These are phyloP conservation scores for Malaclemys terrapin DNA, from an alignment of 2,113 vertebrate species.

Conservation along the genomic window DNA sequence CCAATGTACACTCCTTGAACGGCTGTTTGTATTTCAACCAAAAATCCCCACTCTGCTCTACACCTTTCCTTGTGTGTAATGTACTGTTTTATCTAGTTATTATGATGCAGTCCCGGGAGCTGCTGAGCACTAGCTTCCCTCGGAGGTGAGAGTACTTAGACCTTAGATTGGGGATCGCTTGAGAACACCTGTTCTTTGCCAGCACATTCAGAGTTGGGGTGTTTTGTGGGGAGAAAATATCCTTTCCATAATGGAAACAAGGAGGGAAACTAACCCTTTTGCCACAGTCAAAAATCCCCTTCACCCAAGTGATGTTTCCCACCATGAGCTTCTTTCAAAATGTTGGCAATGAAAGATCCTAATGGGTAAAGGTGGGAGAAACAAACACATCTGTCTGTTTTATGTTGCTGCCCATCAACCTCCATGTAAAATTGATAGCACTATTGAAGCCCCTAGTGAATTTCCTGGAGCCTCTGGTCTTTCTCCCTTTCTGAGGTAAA, in stretches of 20 bases:
- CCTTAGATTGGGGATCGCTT: neutral
- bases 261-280: neutral
- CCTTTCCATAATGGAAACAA: neutral
- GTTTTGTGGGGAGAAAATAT: conserved; percentile 3
- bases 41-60: neutral
- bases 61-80: neutral
- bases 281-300: neutral
- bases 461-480: neutral
- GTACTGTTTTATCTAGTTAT: neutral
- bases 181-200: neutral
- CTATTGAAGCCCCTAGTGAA: neutral
- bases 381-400: neutral
- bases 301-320: neutral
- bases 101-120: neutral
- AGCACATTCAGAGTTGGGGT: neutral
- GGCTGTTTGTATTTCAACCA: neutral
- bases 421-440: neutral
- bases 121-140: neutral
- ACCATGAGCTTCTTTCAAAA: neutral
- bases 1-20: neutral
- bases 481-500: neutral
- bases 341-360: fast-evolving
- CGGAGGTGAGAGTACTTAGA: neutral
- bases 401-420: neutral
- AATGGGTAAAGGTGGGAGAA: neutral